A percentile compares a stretch with the other conserved stretches of the same genome.
These are phyloP conservation scores for Columbina picui DNA, from an alignment of 2,113 vertebrate genomes.

Conservation along the genomic window DNA sequence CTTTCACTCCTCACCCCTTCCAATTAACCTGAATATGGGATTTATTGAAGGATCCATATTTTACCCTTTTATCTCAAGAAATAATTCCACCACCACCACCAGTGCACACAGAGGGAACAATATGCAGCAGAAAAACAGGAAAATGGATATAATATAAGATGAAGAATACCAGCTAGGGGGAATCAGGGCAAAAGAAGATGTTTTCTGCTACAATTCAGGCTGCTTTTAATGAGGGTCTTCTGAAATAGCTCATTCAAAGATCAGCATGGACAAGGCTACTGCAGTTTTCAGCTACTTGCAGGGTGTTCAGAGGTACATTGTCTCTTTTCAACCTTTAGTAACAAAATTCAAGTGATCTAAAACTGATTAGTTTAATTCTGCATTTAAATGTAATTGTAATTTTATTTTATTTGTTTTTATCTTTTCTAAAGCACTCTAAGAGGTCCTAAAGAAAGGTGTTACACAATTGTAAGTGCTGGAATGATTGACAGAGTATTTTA, in stretches of 20 bases:
- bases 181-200: neutral
- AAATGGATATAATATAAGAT: slow-evolving; percentile 11
- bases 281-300: slow-evolving; percentile 42
- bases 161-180: neutral
- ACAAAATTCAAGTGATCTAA: slow-evolving; percentile 73
- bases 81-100: neutral
- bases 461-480: slow-evolving; percentile 72
- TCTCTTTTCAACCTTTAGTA: slow-evolving; percentile 68
- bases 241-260: slow-evolving; percentile 26
- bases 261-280: slow-evolving; percentile 37
- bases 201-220: neutral
- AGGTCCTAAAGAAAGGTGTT: slow-evolving; percentile 70
- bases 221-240: slow-evolving; percentile 23
- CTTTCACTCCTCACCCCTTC: neutral
- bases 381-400: slow-evolving; percentile 74
- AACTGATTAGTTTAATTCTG: slow-evolving; percentile 72
- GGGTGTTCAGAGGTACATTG: slow-evolving; percentile 47
- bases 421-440: slow-evolving; percentile 77
- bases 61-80: slow-evolving; percentile 6
- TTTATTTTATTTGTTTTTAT: slow-evolving; percentile 80
- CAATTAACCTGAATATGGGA: neutral
- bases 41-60: neutral
- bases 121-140: neutral
- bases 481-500: slow-evolving; percentile 82
- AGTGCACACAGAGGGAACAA: neutral